Evolutionary conservation across 1,140 invertebrate genomes (phyloP).

Genomic region (Pectinophora gossypiella): DNA sequence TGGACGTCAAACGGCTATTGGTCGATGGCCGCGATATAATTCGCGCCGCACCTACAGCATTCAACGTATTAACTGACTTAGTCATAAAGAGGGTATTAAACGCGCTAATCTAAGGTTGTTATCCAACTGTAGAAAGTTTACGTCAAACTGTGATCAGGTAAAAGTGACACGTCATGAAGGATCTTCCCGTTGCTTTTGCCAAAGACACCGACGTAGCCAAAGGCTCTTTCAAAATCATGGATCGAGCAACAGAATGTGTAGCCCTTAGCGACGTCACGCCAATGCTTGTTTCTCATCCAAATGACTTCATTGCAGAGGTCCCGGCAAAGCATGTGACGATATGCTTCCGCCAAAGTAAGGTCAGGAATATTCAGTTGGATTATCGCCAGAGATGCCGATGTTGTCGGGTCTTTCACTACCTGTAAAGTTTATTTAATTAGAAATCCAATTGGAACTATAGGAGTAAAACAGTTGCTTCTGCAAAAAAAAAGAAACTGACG

Average conservation of each 20-base stretch:
- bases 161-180: not conserved
- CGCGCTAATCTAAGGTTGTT: no score
- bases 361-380: conserved; percentile 54
- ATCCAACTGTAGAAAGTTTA: no score
- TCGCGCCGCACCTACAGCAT: no score
- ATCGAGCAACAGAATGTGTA: conserved; percentile 51
- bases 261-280: conserved; percentile 36
- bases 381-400: conserved; percentile 36
- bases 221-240: conserved; percentile 36
- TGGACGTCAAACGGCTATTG: no score
- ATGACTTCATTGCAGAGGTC: conserved; percentile 42
- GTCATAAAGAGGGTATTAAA: no score
- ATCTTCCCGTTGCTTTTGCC: not conserved
- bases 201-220: conserved; percentile 15
- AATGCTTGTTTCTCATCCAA: conserved; percentile 22
- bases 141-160: no score
- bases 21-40: no score
- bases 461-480: no score
- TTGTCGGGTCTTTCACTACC: conserved; percentile 40
- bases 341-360: conserved; percentile 23
- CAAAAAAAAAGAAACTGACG: no score
- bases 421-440: no score
- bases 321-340: conserved; percentile 29
- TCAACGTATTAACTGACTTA: no score
- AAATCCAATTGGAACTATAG: no score